A percentile compares a stretch with the other conserved stretches of the same genome.
phyloP scores from a whole-genome alignment of 2,888 invertebrate species.

The Drosophila parthenogenetica region DNA sequence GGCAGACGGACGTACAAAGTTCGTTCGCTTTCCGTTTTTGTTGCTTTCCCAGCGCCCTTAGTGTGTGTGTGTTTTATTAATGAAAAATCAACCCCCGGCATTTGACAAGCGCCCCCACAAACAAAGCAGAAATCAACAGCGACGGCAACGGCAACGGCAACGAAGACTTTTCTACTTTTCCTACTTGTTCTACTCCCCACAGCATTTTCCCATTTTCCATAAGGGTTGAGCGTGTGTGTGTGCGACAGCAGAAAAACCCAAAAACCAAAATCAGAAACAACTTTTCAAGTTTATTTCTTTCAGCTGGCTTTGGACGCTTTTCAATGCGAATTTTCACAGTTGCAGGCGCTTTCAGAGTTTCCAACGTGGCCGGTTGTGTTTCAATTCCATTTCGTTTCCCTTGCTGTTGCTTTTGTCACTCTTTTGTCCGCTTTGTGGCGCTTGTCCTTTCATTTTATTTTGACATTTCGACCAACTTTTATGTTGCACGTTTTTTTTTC shows the following conservation, averaged over 20 bases:
- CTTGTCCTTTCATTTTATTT: conserved; percentile 35
- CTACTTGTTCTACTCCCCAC: conserved; percentile 11
- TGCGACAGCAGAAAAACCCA: conserved; percentile 19
- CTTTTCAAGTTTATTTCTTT: conserved; percentile 63
- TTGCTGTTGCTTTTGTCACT: conserved; percentile 33
- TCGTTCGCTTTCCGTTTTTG: conserved; percentile 47
- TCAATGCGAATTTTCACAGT: conserved; percentile 57
- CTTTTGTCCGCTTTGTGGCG: conserved; percentile 1
- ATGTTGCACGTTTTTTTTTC: conserved; percentile 16
- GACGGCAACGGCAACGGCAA: conserved; percentile 17
- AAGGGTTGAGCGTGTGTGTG: conserved; percentile 60
- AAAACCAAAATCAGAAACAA: conserved; percentile 30
- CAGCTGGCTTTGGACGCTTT: conserved; percentile 3
- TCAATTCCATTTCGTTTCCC: conserved; percentile 47
- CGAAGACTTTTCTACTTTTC: conserved; percentile 22
- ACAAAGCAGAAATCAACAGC: conserved; percentile 69
- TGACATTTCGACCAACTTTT: conserved; percentile 60
- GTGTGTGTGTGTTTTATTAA: conserved; percentile 63
- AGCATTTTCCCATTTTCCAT: conserved; percentile 50
- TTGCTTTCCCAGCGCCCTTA: conserved; percentile 31
- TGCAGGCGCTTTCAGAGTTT: conserved; percentile 25
- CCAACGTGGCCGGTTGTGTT: conserved; percentile 28
- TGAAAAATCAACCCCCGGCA: conserved; percentile 75
- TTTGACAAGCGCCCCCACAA: conserved; percentile 62
- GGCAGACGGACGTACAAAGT: conserved; percentile 31